Conservation (phyloP, 2,797 vertebrate species). For the Gymnothorax reevesii region DNA sequence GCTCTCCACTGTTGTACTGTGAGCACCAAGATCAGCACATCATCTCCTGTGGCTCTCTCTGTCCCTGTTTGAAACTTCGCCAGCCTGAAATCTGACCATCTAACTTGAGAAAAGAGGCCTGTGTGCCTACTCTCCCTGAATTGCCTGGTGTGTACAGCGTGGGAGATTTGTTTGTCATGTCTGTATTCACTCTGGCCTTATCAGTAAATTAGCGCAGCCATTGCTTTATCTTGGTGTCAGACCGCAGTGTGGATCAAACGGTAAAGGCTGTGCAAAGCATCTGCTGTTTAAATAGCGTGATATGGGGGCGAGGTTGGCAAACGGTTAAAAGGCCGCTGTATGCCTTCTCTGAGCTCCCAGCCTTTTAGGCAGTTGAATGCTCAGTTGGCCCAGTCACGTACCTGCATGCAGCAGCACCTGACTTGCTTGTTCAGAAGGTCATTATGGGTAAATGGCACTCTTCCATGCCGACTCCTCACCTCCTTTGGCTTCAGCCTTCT, state of each 20-base stretch:
- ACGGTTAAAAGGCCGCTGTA: background rate
- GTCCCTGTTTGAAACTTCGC: background rate
- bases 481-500: background rate
- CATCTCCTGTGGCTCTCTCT: background rate
- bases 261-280: background rate
- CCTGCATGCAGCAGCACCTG: conserved; percentile 61
- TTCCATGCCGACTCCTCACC: background rate
- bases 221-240: conserved; percentile 12
- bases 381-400: background rate
- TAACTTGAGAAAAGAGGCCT: background rate
- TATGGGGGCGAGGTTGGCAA: conserved; percentile 1
- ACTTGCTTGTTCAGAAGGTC: conserved; percentile 19
- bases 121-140: background rate
- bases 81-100: background rate
- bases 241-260: background rate
- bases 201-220: conserved; percentile 12
- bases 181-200: background rate
- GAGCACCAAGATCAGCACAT: background rate
- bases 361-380: background rate
- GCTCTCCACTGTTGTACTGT: background rate
- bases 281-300: conserved; percentile 17
- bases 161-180: background rate
- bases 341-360: background rate
- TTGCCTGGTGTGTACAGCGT: background rate
- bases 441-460: background rate